phyloP scores from a whole-genome alignment of 2,797 vertebrate genomes.

The Sorex maritimensis region DNA sequence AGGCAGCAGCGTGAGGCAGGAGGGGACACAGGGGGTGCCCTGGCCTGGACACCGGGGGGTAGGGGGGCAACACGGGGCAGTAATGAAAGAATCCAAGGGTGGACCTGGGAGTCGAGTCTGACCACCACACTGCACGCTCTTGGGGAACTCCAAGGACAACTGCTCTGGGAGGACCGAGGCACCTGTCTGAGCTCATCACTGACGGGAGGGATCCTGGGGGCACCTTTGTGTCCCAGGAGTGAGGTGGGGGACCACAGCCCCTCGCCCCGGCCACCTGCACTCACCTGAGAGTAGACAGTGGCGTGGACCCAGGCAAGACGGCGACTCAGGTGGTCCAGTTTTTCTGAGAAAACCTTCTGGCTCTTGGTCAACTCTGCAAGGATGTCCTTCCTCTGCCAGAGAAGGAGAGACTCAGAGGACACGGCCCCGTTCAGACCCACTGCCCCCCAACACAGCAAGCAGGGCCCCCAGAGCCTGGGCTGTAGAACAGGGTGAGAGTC shows the following conservation, averaged over 20 bases:
- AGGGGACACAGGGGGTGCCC: too few species aligned
- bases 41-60: too few species aligned
- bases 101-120: too few species aligned
- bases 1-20: not conserved
- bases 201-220: not conserved
- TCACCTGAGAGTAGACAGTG: conserved; percentile 98
- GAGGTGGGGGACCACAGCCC: fast-evolving
- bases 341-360: conserved; percentile 98
- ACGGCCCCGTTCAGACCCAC: too few species aligned
- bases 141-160: too few species aligned
- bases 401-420: not conserved
- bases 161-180: too few species aligned
- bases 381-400: conserved; percentile 95
- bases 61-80: not conserved
- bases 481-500: not conserved
- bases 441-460: not conserved
- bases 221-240: too few species aligned
- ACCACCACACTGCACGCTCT: too few species aligned
- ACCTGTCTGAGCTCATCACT: not conserved
- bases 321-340: conserved; percentile 97
- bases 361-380: conserved; percentile 96
- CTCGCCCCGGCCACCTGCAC: not conserved
- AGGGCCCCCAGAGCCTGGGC: not conserved
- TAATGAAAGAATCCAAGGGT: not conserved
- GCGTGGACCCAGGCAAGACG: conserved; percentile 99